Conservation (phyloP, 2,888 invertebrate genomes). For the Amphipoea oculea region DNA sequence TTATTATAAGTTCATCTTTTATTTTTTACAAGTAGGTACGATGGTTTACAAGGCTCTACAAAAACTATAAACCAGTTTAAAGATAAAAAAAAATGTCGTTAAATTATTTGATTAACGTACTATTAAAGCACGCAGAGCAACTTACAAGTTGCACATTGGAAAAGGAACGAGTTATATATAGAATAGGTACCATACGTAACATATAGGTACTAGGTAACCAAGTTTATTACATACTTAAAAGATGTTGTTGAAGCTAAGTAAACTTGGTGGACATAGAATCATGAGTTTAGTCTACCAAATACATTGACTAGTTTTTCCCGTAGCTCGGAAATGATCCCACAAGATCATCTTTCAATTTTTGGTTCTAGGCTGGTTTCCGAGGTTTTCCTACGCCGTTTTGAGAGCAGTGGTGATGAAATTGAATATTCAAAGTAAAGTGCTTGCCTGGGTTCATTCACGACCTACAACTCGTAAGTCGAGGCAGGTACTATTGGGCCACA, state of each 20-base stretch:
- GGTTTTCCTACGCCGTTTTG: neutral
- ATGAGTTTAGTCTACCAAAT: too few relatives aligned
- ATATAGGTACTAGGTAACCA: too few relatives aligned
- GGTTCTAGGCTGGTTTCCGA: neutral
- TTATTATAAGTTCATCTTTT: neutral
- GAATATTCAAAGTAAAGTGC: neutral
- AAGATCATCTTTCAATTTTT: too few relatives aligned
- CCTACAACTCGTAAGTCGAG: neutral
- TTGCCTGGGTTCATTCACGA: neutral
- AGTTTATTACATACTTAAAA: constrained; percentile 19
- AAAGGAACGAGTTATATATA: constrained; percentile 6
- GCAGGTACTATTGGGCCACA: neutral
- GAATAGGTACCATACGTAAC: neutral
- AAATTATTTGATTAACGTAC: constrained; percentile 24
- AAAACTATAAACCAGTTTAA: constrained; percentile 15
- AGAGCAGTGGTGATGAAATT: neutral
- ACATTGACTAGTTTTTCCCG: too few relatives aligned
- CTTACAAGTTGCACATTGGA: neutral
- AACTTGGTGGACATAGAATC: neutral
- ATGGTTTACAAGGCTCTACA: neutral
- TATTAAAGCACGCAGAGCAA: constrained; percentile 2
- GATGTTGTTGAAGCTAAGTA: neutral
- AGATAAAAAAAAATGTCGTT: neutral
- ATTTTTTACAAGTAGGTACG: too few relatives aligned
- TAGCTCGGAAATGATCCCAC: too few relatives aligned